A percentile compares a stretch with the other conserved stretches of the same genome.
Evolutionary conservation across 2,113 vertebrate genomes (phyloP).

Genomic region (Aptenodytes forsteri): DNA sequence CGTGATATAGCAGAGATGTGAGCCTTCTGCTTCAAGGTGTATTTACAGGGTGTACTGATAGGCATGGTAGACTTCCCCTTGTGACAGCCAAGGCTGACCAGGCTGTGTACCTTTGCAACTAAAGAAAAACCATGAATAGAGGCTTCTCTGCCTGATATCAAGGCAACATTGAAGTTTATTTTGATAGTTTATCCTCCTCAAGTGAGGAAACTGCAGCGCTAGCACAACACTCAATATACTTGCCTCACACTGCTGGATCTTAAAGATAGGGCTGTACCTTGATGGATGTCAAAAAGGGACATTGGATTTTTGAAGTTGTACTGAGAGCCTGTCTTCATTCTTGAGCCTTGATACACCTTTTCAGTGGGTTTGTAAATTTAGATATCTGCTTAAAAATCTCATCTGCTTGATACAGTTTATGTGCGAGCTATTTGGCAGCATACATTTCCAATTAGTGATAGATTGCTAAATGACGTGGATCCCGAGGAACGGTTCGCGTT

Average conservation of each 20-base stretch:
- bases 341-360: background rate
- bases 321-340: background rate
- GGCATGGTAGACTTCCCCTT: background rate
- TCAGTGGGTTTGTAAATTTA: background rate
- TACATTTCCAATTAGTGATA: background rate
- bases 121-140: background rate
- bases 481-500: fast-evolving
- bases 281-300: background rate
- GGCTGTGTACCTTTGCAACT: background rate
- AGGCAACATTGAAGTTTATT: background rate
- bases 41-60: background rate
- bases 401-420: background rate
- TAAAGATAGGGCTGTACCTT: background rate
- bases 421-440: background rate
- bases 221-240: background rate
- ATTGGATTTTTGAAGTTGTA: background rate
- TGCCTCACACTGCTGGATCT: background rate
- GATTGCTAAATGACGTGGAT: fast-evolving
- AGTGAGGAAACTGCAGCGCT: background rate
- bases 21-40: background rate
- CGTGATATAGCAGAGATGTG: background rate
- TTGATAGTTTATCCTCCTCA: background rate
- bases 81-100: background rate
- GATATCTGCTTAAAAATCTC: background rate
- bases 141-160: background rate